Base-by-base conservation (phyloP, 2,797 vertebrate genomes). In the Lithobates pipiens region DNA sequence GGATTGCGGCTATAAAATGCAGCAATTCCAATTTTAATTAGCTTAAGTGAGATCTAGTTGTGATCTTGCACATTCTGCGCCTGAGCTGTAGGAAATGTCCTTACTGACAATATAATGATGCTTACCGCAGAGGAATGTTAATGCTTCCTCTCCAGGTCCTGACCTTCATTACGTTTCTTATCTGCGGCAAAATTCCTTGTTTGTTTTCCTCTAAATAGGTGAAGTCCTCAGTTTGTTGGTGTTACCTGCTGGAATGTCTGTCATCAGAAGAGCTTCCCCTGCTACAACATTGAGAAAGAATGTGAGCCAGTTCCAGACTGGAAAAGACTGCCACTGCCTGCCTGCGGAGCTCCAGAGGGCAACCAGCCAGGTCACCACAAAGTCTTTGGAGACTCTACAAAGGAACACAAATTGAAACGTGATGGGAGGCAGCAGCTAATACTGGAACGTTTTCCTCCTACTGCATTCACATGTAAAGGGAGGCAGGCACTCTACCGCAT, bases 141-240 rank as follows among this genome's bases (percentile, higher is more conserved):
- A 50, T 76, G 23, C 61, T 76, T 68, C 61, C 36, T 34, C 25
- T 18, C n/a, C 1, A 44, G 21, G 82, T 36, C 61, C 50, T 70
- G 73, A 44, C 73, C 82, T 83, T 83, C 72, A 67, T 25, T 82
- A 44, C 61, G 2, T 65, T 61, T n/a, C 61, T 75, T 68, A 83
- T 76, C 61, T 69, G 73, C 73, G 15, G 57, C 42, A n/a, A 34
- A 61, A 42, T 68, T 50, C 36, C 36, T 83, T n/a, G 23, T 69
- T 54, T 83, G 81, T 83, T 83, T 69, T 57, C 0, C 21, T 1
- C 44, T 44, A 76, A 82, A 74, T 67, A 74, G 39, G 80, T 83
- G 61, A 83, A 83, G 63, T 44, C 54, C 39, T 42, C 34, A 54
- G 71, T 42, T 18, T 65, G 72, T 67, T 76, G 57, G n/a, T 67